These are phyloP conservation scores for Trochalopteron elliotii DNA, from an alignment of 2,113 vertebrate genomes.

Conservation along the genomic window DNA sequence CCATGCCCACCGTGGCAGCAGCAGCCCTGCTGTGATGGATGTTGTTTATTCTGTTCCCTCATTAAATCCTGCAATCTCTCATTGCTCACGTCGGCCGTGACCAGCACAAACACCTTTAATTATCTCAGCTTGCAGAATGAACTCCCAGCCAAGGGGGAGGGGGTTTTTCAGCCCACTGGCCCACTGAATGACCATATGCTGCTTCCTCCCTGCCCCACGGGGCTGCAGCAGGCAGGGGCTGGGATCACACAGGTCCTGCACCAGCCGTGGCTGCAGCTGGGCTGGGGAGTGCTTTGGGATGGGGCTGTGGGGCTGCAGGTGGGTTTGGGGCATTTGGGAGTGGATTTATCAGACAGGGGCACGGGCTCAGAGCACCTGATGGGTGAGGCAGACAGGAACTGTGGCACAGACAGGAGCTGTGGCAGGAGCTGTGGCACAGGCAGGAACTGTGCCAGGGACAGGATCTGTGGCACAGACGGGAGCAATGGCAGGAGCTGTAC, in stretches of 20 bases:
- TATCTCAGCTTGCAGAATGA: neutral
- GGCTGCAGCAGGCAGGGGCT: neutral
- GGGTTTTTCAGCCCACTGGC: neutral
- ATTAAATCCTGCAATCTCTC: neutral
- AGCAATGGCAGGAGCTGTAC: too few relatives aligned
- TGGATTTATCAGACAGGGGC: neutral
- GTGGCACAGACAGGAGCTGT: too few relatives aligned
- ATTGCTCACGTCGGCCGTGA: neutral
- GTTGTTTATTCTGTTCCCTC: neutral
- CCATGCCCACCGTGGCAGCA: neutral
- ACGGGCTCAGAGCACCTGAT: rapidly evolving
- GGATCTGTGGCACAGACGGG: too few relatives aligned
- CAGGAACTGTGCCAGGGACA: too few relatives aligned
- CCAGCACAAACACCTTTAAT: neutral
- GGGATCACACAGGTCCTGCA: neutral
- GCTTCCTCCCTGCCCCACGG: neutral
- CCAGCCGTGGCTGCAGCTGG: neutral
- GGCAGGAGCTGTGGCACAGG: too few relatives aligned
- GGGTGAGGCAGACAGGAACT: neutral
- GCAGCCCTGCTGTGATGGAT: neutral
- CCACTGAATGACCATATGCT: neutral
- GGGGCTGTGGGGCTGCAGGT: neutral
- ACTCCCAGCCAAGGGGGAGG: neutral
- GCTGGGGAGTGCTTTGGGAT: neutral
- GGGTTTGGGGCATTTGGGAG: neutral